Base-by-base conservation (phyloP, 2,113 vertebrate species). In the Pangasianodon hypophthalmus region DNA sequence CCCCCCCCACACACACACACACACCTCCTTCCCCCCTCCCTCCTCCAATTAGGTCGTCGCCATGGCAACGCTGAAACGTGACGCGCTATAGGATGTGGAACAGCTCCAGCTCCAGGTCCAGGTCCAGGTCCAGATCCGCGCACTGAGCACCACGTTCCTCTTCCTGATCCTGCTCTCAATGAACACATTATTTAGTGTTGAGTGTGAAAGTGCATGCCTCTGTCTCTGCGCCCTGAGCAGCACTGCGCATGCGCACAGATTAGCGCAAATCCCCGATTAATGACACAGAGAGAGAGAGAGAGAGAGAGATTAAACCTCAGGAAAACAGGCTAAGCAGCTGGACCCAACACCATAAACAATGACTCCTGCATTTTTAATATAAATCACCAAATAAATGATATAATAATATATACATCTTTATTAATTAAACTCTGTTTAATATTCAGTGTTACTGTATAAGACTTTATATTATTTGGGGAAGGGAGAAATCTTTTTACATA, bases 221-320 rank as follows among this genome's bases (percentile, higher is more conserved):
- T 46, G 75, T 48, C 24, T 14, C 46, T 77, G 73, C 19, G 41
- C 16, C 29, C 3, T 11, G 37, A 84, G 10, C 82, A 24, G 8
- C 46, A 77, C 7, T 79, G 83, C 86, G 85, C 90, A 88, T 82
- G 90, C 88, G 83, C 91, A 64, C 85, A 88, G 91, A 92, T 92
- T 92, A 92, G 46, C 29, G 56, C 62, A 86, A 89, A 91, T 91
- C 90, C 90, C 83, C 7, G 46, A 67, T 81, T 64, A 89, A 48
- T 32, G 48, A 18, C 14, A 67, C 50, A n/a, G 26, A 11, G 29
- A n/a, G 62, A 11, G 62, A 4, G n/a, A 7, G 13, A 6, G 69
- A 71, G 32, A 67, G 69, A 37, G 32, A 18, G 69, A 37, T 37
- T 37, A 37, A 37, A 37, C 37, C 37, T 37, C 37, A 37, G 3